phyloP scores from a whole-genome alignment of 2,797 vertebrate species.

The Melanotaenia maccullochi region DNA sequence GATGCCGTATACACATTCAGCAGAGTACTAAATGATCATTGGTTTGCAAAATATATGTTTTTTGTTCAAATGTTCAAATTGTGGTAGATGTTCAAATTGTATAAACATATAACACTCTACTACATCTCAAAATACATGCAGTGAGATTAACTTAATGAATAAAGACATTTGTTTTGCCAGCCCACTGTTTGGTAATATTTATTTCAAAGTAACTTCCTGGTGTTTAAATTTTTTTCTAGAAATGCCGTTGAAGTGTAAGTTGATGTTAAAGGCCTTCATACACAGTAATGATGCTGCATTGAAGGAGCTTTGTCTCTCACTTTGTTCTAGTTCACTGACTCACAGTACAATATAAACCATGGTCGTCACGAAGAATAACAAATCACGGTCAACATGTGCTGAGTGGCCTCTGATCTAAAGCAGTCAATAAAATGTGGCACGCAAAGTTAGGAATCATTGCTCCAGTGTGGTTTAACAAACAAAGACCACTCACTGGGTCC shows the following conservation, averaged over 20 bases:
- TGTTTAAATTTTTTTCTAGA: background rate
- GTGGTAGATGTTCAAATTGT: background rate
- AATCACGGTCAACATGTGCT: constrained; percentile 53
- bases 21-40: background rate
- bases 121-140: background rate
- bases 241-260: background rate
- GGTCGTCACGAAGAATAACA: constrained; percentile 63
- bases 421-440: constrained; percentile 45
- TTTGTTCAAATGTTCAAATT: background rate
- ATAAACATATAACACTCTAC: background rate
- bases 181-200: background rate
- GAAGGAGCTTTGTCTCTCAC: constrained; percentile 43
- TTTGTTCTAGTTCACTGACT: constrained; percentile 60
- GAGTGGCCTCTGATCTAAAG: constrained; percentile 55
- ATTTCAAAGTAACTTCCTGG: background rate
- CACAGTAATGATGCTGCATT: background rate
- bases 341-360: constrained; percentile 50
- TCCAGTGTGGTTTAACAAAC: constrained; percentile 19
- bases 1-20: background rate
- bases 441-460: constrained; percentile 35
- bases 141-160: background rate
- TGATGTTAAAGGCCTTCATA: background rate
- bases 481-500: constrained; percentile 20
- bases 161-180: background rate
- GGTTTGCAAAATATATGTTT: background rate